Conservation (phyloP, 2,113 vertebrate genomes). For the Proterorhinus semilunaris region DNA sequence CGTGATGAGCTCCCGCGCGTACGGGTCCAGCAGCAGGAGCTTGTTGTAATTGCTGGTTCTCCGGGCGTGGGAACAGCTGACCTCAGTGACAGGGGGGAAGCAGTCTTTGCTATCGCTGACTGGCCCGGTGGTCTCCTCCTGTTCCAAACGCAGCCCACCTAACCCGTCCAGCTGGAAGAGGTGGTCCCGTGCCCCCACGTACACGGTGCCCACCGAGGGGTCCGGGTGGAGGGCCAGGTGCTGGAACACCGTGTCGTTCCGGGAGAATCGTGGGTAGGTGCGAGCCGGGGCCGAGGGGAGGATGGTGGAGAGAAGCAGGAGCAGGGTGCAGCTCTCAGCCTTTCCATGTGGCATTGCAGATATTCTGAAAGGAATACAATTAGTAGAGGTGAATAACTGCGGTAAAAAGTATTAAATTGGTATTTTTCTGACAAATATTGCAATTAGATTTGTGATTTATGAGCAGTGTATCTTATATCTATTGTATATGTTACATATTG, state of each 20-base stretch:
- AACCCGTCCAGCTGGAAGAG: constrained; percentile 88
- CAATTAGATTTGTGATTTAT: no score
- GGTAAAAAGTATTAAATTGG: no score
- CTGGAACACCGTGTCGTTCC: constrained; percentile 84
- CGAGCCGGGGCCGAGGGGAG: constrained; percentile 42
- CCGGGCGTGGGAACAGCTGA: constrained; percentile 87
- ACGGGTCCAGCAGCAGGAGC: constrained; percentile 84
- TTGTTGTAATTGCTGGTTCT: constrained; percentile 90
- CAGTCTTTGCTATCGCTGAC: constrained; percentile 93
- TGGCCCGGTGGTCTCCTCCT: constrained; percentile 83
- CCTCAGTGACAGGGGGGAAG: constrained; percentile 84
- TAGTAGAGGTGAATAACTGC: no score
- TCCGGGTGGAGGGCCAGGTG: constrained; percentile 90
- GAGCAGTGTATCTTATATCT: no score
- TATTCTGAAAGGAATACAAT: constrained; percentile 69
- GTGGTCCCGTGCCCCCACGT: constrained; percentile 89
- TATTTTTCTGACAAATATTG: no score
- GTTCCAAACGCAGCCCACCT: constrained; percentile 78
- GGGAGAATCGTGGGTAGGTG: constrained; percentile 80
- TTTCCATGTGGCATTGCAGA: constrained; percentile 90
- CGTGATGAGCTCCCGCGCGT: constrained; percentile 83
- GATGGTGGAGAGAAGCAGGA: constrained; percentile 72
- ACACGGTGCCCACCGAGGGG: constrained; percentile 82
- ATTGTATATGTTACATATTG: no score
- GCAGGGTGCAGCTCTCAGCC: constrained; percentile 74